Base-by-base conservation (phyloP, 2,797 vertebrate genomes). In the Yasuhikotakia modesta region DNA sequence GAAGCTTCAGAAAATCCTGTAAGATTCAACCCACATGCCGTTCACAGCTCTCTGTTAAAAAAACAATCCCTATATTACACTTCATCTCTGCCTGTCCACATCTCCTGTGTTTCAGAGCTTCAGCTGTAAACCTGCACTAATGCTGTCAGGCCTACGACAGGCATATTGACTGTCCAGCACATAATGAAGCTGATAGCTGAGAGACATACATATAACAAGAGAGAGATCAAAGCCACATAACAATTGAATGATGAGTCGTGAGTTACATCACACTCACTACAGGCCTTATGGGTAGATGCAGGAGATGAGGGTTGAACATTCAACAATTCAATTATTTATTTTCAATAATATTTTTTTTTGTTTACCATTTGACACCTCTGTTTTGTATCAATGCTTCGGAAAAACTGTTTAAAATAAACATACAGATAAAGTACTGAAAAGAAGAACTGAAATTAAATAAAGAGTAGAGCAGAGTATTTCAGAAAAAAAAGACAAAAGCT, bases 171-270 rank as follows among this genome's bases (percentile, higher is more conserved):
- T 75, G 55, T 45, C 57, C 57, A 65, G 50, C 46, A 73, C 64
- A 81, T 72, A 16, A 22, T 53, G 22, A 61, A 76, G 61, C 8
- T 35, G 68, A 81, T 48, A 61, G 48, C 32, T 76, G 4, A 43
- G 53, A 60, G 32, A 74, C 64, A 81, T 70, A 67, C 45, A 70
- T 81, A 76, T 79, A 79, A 81, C 63, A 65, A 81, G 55, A 69
- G 58, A 70, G 24, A 68, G 77, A 79, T 84, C 69, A 83, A 79
- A 77, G 69, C 43, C 67, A 63, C 35, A 68, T 22, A 48, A 22
- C 53, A 22, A 60, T 7, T 16, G 43, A 58, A 67, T 19, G 35
- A 45, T 21, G 50, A 69, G 65, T 76, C 27, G 35, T 30, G 48
- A 11, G 17, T 66, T 21, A 46, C 13, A 8, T 57, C 50, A 32